Evolutionary conservation across 35 echinoderm and acorn worm species (phyloP).

Genomic region (Nesometra sesokonis): DNA sequence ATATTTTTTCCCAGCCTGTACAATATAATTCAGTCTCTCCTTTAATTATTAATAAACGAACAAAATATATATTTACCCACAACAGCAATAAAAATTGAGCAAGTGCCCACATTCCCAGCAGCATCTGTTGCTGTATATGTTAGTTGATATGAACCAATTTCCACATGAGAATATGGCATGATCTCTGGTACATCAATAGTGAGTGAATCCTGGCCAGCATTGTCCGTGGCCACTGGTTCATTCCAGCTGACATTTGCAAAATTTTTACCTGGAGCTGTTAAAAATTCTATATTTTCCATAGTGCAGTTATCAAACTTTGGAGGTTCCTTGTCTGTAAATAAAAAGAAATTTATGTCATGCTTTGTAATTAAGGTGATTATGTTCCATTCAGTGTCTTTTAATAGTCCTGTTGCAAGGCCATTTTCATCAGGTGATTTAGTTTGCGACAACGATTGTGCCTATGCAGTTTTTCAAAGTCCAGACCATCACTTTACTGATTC

Average conservation of each 20-base stretch:
- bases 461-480: too few relatives aligned
- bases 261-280: background rate
- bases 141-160: background rate
- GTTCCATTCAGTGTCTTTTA: too few relatives aligned
- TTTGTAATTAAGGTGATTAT: too few relatives aligned
- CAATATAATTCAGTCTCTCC: too few relatives aligned
- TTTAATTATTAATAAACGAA: too few relatives aligned
- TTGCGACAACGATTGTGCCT: too few relatives aligned
- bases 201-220: background rate
- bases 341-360: too few relatives aligned
- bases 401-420: too few relatives aligned
- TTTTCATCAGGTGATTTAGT: too few relatives aligned
- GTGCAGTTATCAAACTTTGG: background rate
- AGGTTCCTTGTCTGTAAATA: background rate
- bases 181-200: background rate
- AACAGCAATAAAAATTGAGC: conserved; percentile 3
- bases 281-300: background rate
- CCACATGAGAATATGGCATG: background rate
- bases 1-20: too few relatives aligned
- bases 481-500: too few relatives aligned
- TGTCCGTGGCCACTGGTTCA: background rate
- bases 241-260: conserved; percentile 9
- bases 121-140: conserved; percentile 13
- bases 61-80: background rate
- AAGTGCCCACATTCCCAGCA: background rate